Evolutionary conservation across 2,797 vertebrate species (phyloP).

Genomic region (Brachyrhaphis roseni): DNA sequence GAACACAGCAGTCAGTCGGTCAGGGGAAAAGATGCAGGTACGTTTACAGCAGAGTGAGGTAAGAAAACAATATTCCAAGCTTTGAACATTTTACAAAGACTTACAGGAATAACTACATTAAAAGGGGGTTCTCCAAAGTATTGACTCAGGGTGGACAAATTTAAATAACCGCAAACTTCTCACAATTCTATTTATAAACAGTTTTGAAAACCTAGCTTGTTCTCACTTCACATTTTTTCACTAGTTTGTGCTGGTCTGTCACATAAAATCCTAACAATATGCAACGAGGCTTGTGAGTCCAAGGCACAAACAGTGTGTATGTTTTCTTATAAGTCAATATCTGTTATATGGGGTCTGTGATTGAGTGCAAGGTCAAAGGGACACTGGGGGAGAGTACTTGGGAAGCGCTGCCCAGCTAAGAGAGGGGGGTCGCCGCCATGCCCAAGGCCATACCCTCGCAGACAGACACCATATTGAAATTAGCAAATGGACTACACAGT

Average conservation of each 20-base stretch:
- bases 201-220: not conserved
- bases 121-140: not conserved
- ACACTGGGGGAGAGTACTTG: constrained; percentile 49
- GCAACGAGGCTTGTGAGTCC: not conserved
- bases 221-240: not conserved
- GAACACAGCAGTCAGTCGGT: not conserved
- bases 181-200: not conserved
- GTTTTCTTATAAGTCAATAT: constrained; percentile 63
- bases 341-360: constrained; percentile 61
- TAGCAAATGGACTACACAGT: constrained; percentile 82
- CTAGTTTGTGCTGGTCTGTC: not conserved
- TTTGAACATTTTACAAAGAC: not conserved
- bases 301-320: constrained; percentile 29
- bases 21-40: not conserved
- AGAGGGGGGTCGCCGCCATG: constrained; percentile 56
- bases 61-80: not conserved
- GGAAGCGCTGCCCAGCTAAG: constrained; percentile 37
- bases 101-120: not conserved
- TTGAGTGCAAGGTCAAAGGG: constrained; percentile 79
- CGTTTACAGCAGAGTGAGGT: not conserved
- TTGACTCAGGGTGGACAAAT: not conserved
- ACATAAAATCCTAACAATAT: not conserved
- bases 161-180: not conserved
- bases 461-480: constrained; percentile 84
- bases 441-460: constrained; percentile 80